Conservation (phyloP, 2,888 invertebrate genomes). For the Mechanitis mazaeus region DNA sequence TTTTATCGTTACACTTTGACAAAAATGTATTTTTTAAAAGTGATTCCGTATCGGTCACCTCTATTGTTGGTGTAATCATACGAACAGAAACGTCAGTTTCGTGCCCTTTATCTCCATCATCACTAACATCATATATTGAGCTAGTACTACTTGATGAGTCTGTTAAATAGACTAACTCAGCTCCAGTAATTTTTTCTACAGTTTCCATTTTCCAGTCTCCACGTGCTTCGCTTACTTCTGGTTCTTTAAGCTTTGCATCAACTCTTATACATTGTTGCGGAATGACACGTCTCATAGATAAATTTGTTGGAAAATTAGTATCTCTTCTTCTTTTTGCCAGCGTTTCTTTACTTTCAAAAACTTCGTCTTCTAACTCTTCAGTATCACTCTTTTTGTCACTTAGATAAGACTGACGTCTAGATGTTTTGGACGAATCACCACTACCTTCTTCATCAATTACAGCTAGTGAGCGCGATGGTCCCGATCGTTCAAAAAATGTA, state of each 20-base stretch:
- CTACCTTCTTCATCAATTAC: conserved; percentile 88
- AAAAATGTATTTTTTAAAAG: conserved; percentile 57
- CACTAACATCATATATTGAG: conserved; percentile 74
- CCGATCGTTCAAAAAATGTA: conserved; percentile 59
- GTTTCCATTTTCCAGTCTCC: conserved; percentile 72
- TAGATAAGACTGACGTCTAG: conserved; percentile 73
- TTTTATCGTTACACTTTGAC: conserved; percentile 28
- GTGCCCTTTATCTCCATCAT: conserved; percentile 62
- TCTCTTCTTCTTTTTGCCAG: conserved; percentile 6
- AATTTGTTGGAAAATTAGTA: conserved; percentile 40
- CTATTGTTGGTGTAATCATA: conserved; percentile 71
- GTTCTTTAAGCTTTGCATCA: conserved; percentile 78
- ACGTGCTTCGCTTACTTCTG: conserved; percentile 75
- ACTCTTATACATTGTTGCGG: conserved; percentile 75
- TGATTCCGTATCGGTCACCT: conserved; percentile 66
- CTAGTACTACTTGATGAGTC: conserved; percentile 81
- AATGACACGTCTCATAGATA: conserved; percentile 50
- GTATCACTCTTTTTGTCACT: conserved; percentile 66
- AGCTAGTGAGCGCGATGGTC: conserved; percentile 82
- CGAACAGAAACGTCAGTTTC: conserved; percentile 68
- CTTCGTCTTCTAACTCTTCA: conserved; percentile 72
- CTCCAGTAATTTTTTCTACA: conserved; percentile 74
- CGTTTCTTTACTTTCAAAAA: conserved; percentile 56
- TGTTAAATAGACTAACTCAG: conserved; percentile 82
- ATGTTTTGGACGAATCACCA: conserved; percentile 78